Conservation (phyloP, 2,797 vertebrate genomes). For the Thaleichthys pacificus region DNA sequence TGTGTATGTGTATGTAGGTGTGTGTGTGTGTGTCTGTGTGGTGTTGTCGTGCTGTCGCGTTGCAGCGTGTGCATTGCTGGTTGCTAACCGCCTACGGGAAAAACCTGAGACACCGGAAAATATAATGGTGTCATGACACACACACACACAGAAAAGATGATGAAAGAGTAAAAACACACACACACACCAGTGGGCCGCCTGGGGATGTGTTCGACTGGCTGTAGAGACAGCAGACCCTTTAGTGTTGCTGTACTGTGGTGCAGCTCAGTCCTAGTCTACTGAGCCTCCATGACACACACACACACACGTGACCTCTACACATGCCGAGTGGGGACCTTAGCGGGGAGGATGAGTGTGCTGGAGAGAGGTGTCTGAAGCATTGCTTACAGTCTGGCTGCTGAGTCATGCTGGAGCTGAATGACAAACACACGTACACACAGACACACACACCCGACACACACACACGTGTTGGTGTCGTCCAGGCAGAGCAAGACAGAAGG, state of each 20-base stretch:
- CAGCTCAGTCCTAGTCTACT: not conserved
- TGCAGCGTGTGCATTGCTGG: too few relatives aligned
- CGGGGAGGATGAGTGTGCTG: too few relatives aligned
- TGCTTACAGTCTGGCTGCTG: too few relatives aligned
- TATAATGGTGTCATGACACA: constrained; percentile 27
- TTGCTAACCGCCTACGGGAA: constrained; percentile 41
- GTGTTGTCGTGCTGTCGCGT: too few relatives aligned
- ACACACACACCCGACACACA: too few relatives aligned
- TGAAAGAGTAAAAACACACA: not conserved
- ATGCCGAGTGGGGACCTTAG: too few relatives aligned
- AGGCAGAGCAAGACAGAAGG: too few relatives aligned
- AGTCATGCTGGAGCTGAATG: not conserved
- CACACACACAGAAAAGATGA: not conserved
- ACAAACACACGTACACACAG: not conserved
- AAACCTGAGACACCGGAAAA: constrained; percentile 47
- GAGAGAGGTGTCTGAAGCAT: not conserved
- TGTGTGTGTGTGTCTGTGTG: not conserved
- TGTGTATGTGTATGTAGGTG: not conserved
- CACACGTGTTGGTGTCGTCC: too few relatives aligned
- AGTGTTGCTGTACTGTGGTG: not conserved
- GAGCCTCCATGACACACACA: not conserved
- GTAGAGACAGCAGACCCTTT: constrained; percentile 2
- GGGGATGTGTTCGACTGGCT: constrained; percentile 15
- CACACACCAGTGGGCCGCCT: not conserved
- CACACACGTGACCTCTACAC: not conserved